Evolutionary conservation across 2,113 vertebrate genomes (phyloP), one percentile per base, ranked within the genome.

Genomic region (Lynx canadensis): DNA sequence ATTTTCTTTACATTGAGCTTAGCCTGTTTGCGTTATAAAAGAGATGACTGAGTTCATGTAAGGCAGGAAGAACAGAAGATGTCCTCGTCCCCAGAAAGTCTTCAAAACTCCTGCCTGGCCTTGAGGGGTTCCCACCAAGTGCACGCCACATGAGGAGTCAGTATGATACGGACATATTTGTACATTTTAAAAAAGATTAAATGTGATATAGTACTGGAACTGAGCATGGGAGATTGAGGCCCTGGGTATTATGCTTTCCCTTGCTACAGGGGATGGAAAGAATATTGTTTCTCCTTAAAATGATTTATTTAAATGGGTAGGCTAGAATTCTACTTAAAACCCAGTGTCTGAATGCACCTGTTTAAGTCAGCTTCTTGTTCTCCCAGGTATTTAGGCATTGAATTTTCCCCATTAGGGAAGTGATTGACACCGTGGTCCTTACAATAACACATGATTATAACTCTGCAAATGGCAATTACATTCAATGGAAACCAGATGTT

Each of bases 391-490:
- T 99, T 98, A 99, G 98, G 98, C 98, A 98, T 98, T 98, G 98
- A 98, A 98, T 98, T 99, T 99, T 98, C 99, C 98, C 99, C 98
- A 99, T 99, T 99, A 99, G 98, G 99, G 98, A 98, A 98, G 98
- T 99, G 99, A 99, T 99, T 99, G 99, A 99, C 99, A 99, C 99
- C 98, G 97, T 99, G 99, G 99, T 99, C 99, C 99, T 98, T 99
- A 99, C 99, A 99, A 99, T 99, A 99, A 99, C 99, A 99, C 98
- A 99, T 99, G 99, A 99, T 99, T 99, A 99, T 99, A 99, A 99
- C 99, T 99, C 98, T 98, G 99, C 99, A 99, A 99, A 99, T 99
- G 99, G 99, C 99, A 99, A 99, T 99, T 99, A 99, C 98, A 98
- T 98, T 98, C 99, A 99, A 99, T 99, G 99, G 99, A 99, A 99